A percentile compares a stretch with the other conserved stretches of the same genome.
Conservation (phyloP, 2,797 vertebrate species). For the Petrocephalus sullivani region DNA sequence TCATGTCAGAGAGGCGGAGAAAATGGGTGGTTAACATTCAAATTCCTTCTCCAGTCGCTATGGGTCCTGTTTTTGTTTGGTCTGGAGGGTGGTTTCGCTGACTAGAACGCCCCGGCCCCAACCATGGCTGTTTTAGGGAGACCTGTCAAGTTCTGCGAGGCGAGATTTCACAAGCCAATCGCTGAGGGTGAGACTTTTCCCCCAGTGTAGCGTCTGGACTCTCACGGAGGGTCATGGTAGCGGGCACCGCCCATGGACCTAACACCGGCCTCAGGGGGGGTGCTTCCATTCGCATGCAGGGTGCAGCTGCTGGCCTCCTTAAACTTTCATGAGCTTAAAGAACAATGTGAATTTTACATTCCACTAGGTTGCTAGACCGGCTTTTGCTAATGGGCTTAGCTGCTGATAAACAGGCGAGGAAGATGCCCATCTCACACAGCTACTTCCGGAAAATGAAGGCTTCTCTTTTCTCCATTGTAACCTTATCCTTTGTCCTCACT, state of each 20-base stretch:
- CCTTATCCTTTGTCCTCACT: not conserved
- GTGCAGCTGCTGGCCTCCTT: constrained; percentile 59
- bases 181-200: not conserved
- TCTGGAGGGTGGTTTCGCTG: too few relatives aligned
- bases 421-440: constrained; percentile 16
- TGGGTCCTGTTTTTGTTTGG: not conserved
- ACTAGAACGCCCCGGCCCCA: not conserved
- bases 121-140: not conserved
- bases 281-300: constrained; percentile 46
- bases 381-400: constrained; percentile 27
- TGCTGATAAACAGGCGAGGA: constrained; percentile 27
- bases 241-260: constrained; percentile 37
- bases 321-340: constrained; percentile 64
- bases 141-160: not conserved
- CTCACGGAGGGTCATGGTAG: constrained; percentile 36
- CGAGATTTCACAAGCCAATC: not conserved
- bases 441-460: not conserved
- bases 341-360: constrained; percentile 46
- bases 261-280: constrained; percentile 42
- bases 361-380: constrained; percentile 24
- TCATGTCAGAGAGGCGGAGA: not conserved
- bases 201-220: constrained; percentile 18
- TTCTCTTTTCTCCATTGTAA: not conserved
- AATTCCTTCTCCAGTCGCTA: not conserved
- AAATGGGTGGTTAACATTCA: not conserved